Percentiles rank a stretch among this genome's conserved stretches.
phyloP scores from a whole-genome alignment of 2,888 invertebrate species.

The Amphipoea lucens region DNA sequence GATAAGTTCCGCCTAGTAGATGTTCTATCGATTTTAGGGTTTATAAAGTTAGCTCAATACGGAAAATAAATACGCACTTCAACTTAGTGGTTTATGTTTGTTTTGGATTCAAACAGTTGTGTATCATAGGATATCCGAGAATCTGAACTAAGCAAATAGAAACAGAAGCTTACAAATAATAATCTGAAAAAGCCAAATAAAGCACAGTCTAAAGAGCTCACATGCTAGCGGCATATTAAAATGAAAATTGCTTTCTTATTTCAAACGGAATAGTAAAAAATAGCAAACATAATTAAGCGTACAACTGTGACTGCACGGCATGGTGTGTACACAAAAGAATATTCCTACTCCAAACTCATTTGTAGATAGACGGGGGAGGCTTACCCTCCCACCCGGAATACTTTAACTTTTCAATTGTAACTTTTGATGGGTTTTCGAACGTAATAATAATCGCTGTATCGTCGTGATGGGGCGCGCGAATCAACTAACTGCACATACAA shows the following conservation, averaged over 20 bases:
- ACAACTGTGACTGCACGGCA: slow-evolving; percentile 71
- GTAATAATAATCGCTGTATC: slow-evolving; percentile 90
- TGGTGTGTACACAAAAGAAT: slow-evolving; percentile 85
- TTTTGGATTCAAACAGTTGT: slow-evolving; percentile 26
- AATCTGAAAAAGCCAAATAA: slow-evolving; percentile 27
- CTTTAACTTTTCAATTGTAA: slow-evolving; percentile 91
- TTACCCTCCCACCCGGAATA: slow-evolving; percentile 87
- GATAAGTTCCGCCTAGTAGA: slow-evolving; percentile 81
- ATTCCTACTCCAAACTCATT: slow-evolving; percentile 87
- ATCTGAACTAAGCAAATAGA: slow-evolving; percentile 27
- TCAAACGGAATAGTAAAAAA: slow-evolving; percentile 69
- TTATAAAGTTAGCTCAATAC: slow-evolving; percentile 66
- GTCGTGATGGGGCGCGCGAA: slow-evolving; percentile 85
- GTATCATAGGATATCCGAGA: background rate
- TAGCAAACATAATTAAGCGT: slow-evolving; percentile 74
- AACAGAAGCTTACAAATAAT: slow-evolving; percentile 28
- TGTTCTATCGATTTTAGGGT: slow-evolving; percentile 81
- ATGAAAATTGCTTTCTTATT: slow-evolving; percentile 66
- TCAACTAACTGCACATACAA: slow-evolving; percentile 84
- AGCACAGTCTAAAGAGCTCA: slow-evolving; percentile 45
- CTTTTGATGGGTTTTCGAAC: slow-evolving; percentile 91
- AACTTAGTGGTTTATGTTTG: slow-evolving; percentile 21
- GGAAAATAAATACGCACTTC: slow-evolving; percentile 52
- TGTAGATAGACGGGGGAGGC: slow-evolving; percentile 85
- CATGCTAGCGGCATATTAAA: slow-evolving; percentile 60